A percentile compares a stretch with the other conserved stretches of the same genome.
Evolutionary conservation across 2,888 invertebrate genomes (phyloP).

Genomic region (Aphodius granarius): DNA sequence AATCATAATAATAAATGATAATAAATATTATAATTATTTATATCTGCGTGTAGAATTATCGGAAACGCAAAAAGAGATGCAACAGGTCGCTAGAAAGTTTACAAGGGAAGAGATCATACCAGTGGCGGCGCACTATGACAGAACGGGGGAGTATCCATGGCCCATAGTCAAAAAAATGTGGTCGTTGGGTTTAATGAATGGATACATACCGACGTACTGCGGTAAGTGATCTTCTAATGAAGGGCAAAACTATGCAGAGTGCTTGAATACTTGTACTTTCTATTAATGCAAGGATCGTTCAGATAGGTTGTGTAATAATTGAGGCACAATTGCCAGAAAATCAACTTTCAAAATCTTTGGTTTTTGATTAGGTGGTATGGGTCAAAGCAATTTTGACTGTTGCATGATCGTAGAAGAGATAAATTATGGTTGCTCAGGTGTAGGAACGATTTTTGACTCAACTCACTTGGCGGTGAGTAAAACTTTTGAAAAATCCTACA

Average conservation of each 20-base stretch:
- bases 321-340: too few species aligned
- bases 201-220: slow-evolving; percentile 74
- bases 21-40: not conserved
- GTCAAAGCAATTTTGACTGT: not conserved
- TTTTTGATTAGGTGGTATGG: not conserved
- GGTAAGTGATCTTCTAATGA: slow-evolving; percentile 57
- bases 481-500: not conserved
- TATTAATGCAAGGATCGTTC: too few species aligned
- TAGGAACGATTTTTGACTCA: slow-evolving; percentile 43
- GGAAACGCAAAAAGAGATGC: slow-evolving; percentile 74
- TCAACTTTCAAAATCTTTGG: too few species aligned
- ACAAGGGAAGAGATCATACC: slow-evolving; percentile 88
- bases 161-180: slow-evolving; percentile 94
- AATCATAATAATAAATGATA: too few species aligned
- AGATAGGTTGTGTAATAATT: too few species aligned
- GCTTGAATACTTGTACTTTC: too few species aligned
- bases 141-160: slow-evolving; percentile 90
- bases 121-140: slow-evolving; percentile 82
- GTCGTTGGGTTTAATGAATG: slow-evolving; percentile 81
- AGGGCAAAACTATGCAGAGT: too few species aligned
- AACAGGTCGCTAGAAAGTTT: slow-evolving; percentile 82
- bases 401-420: slow-evolving; percentile 85
- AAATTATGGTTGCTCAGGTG: slow-evolving; percentile 88
- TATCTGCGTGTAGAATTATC: slow-evolving; percentile 53
- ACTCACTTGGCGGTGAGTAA: not conserved